phyloP scores from a whole-genome alignment of 2,797 vertebrate genomes.

The Enteromius mattozi region DNA sequence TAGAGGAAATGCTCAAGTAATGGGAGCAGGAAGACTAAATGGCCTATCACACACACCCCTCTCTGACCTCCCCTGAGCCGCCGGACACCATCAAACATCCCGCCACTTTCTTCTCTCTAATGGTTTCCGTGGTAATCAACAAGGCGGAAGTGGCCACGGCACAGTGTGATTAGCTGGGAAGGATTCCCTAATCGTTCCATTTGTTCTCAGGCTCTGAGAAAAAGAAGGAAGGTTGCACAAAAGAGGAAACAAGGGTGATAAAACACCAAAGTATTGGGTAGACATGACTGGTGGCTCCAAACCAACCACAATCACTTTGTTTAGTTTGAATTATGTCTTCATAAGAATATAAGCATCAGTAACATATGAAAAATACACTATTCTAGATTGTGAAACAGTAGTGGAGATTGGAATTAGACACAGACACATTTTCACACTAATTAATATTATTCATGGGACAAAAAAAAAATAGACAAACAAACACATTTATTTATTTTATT shows the following conservation, averaged over 20 bases:
- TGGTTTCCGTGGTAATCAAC: slow-evolving; percentile 92
- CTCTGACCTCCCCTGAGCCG: slow-evolving; percentile 85
- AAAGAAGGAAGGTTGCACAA: slow-evolving; percentile 51
- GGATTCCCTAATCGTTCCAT: slow-evolving; percentile 82
- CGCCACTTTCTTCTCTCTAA: slow-evolving; percentile 88
- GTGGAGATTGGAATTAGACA: background rate
- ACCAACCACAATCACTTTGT: background rate
- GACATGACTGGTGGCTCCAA: slow-evolving; percentile 17
- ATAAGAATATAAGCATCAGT: background rate
- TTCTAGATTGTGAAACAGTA: background rate
- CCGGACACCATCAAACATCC: slow-evolving; percentile 87
- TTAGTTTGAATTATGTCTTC: background rate
- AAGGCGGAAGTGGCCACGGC: slow-evolving; percentile 85
- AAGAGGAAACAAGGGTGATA: slow-evolving; percentile 80
- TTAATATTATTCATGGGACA: background rate
- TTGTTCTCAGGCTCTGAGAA: slow-evolving; percentile 80
- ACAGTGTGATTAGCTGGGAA: slow-evolving; percentile 80
- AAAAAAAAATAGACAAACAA: background rate
- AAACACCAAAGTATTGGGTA: slow-evolving; percentile 65
- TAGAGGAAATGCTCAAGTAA: slow-evolving; percentile 85
- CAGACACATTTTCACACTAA: background rate
- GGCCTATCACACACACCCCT: slow-evolving; percentile 85
- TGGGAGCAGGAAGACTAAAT: slow-evolving; percentile 86
- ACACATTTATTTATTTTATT: too few species aligned
- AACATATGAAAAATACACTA: background rate